Base-by-base conservation (phyloP, 2,113 vertebrate species). In the Clupea harengus region DNA sequence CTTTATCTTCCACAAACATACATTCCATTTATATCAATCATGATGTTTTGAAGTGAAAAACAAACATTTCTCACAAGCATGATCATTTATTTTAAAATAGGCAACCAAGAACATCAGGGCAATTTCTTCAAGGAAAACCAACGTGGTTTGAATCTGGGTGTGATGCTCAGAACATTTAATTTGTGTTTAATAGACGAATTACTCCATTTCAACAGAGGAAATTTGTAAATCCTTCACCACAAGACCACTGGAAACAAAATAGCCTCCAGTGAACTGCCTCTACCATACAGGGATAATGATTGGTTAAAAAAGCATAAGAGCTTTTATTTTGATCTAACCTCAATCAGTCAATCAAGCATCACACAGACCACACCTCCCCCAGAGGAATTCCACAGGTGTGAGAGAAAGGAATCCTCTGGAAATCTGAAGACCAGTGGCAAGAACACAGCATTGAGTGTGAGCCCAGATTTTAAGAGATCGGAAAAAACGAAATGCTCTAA, bases 251-350 rank as follows among this genome's bases (percentile, higher is more conserved):
- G n/a, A 32, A 13, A 15, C 25, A 28, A 72, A 64, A 64, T 7
- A 49, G 64, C 64, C 64, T 72, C 25, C 64, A 72, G 64, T 72
- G 10, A 72, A 25, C 32, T 28, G 64, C 64, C 13, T 72, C 7
- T 4, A 32, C 64, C n/a, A 28, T 32, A 11, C 25, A 72, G 64
- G 1, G 8, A 72, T 72, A 72, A 72, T 72, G 64, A 72, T 72
- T 72, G 64, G 64, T 32, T 72, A 13, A 72, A 72, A 72, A 72
- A 54, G 15, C 17, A 17, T 28, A 25, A 72, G 25, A 72, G 64
- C 64, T 72, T 64, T 72, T 32, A 32, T 32, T 72, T 72, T 72
- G 28, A 72, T 72, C 64, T 72, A 72, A 72, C 64, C 64, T 72
- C 64, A 72, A 72, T 72, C 64, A 72, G 64, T 72, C 64, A 72